phyloP scores from a whole-genome alignment of 2,113 vertebrate genomes.

The Psephotus haematonotus region DNA sequence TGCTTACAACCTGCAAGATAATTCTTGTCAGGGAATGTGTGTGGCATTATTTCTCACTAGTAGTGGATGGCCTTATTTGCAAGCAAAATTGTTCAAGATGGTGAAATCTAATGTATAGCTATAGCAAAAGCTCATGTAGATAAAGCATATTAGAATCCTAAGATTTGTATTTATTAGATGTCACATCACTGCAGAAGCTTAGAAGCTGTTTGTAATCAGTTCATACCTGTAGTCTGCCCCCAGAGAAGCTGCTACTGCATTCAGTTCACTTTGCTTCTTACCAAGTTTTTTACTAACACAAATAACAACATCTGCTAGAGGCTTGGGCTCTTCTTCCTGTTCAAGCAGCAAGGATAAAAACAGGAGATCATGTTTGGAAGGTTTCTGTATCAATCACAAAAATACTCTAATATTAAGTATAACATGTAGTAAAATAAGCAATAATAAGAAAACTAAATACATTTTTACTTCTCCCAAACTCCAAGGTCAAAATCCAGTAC shows the following conservation, averaged over 20 bases:
- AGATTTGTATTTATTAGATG: not conserved
- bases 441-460: not conserved
- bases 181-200: not conserved
- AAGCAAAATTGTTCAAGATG: not conserved
- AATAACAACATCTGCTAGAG: slow-evolving; percentile 83
- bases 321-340: slow-evolving; percentile 73
- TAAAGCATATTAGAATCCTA: not conserved
- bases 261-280: slow-evolving; percentile 91
- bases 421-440: not conserved
- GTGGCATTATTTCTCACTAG: not conserved
- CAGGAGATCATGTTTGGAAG: not conserved
- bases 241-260: slow-evolving; percentile 88
- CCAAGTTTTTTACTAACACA: slow-evolving; percentile 94
- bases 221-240: slow-evolving; percentile 94
- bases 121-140: not conserved
- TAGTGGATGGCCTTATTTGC: not conserved
- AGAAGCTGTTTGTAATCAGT: not conserved
- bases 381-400: not conserved
- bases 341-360: not conserved
- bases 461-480: not conserved
- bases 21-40: not conserved
- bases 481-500: not conserved
- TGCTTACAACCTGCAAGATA: not conserved
- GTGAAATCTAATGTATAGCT: not conserved
- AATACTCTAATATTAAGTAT: not conserved